Percentiles rank a stretch among this genome's conserved stretches.
Evolutionary conservation across 2,113 vertebrate species (phyloP).

Genomic region (Sciurus niger): DNA sequence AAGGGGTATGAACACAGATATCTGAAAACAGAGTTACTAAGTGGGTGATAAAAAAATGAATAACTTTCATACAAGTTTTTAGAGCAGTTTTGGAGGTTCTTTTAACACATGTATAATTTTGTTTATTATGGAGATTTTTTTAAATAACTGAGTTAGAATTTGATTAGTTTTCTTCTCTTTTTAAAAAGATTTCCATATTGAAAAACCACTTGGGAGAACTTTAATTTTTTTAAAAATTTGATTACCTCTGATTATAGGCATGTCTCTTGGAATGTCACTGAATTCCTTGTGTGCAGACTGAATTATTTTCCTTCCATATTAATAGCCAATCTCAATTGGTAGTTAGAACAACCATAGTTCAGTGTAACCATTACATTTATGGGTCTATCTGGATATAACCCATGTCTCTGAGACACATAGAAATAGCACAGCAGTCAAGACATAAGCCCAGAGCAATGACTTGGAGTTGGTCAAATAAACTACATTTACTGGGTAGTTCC

Average conservation of each 20-base stretch:
- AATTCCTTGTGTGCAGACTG: neutral
- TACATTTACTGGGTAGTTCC: neutral
- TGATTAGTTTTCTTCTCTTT: neutral
- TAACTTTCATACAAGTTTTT: neutral
- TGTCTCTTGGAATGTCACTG: neutral
- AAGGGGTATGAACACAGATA: neutral
- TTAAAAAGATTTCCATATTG: neutral
- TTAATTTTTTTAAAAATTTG: conserved; percentile 4
- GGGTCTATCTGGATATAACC: neutral
- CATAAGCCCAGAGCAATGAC: neutral
- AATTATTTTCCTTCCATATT: conserved; percentile 45
- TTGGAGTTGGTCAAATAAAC: conserved; percentile 19
- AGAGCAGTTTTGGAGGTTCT: neutral
- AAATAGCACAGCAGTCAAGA: neutral
- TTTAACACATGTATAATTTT: conserved; percentile 17
- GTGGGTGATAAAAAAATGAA: neutral
- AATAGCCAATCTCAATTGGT: neutral
- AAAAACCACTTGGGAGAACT: neutral
- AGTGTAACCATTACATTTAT: neutral
- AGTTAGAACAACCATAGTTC: neutral
- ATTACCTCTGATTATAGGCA: conserved; percentile 3
- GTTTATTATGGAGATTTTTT: neutral
- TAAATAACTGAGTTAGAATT: neutral
- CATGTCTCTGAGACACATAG: neutral
- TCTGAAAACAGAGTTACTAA: neutral